phyloP scores from a whole-genome alignment of 2,888 invertebrate genomes.

The Meiosimyza platycephala region DNA sequence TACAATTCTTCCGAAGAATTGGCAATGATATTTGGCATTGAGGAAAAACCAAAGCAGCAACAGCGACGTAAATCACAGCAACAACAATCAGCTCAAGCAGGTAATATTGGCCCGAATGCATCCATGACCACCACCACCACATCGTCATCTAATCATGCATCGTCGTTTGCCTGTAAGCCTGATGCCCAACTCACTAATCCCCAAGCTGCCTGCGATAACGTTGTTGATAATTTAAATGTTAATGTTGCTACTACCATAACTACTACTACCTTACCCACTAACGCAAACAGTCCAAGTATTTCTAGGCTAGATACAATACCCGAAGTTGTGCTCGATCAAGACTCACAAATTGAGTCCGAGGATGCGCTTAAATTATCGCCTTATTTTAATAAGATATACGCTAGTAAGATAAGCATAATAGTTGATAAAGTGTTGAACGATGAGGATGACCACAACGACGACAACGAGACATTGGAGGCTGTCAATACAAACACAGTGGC shows the following conservation, averaged over 20 bases:
- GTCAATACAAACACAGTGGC: not conserved
- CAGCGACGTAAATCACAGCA: slow-evolving; percentile 41
- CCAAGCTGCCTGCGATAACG: slow-evolving; percentile 45
- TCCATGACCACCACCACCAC: slow-evolving; percentile 42
- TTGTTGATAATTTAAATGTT: slow-evolving; percentile 50
- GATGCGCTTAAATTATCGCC: slow-evolving; percentile 52
- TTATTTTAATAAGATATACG: slow-evolving; percentile 60
- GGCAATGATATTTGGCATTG: slow-evolving; percentile 73
- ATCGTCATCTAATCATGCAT: slow-evolving; percentile 44
- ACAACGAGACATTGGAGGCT: not conserved
- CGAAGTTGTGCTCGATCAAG: slow-evolving; percentile 48
- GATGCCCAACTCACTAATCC: slow-evolving; percentile 51
- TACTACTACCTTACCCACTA: slow-evolving; percentile 47
- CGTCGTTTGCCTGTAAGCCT: slow-evolving; percentile 43
- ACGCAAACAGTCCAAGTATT: slow-evolving; percentile 53
- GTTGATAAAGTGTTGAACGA: slow-evolving; percentile 49
- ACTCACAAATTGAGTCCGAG: slow-evolving; percentile 31
- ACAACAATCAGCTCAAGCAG: slow-evolving; percentile 46
- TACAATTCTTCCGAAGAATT: slow-evolving; percentile 76
- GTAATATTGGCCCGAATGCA: slow-evolving; percentile 43
- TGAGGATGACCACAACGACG: not conserved
- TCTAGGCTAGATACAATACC: slow-evolving; percentile 63
- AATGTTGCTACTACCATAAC: slow-evolving; percentile 44
- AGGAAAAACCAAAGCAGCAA: slow-evolving; percentile 53
- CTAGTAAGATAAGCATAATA: slow-evolving; percentile 60